Conservation (phyloP, 2,797 vertebrate species). For the Tapera naevia region DNA sequence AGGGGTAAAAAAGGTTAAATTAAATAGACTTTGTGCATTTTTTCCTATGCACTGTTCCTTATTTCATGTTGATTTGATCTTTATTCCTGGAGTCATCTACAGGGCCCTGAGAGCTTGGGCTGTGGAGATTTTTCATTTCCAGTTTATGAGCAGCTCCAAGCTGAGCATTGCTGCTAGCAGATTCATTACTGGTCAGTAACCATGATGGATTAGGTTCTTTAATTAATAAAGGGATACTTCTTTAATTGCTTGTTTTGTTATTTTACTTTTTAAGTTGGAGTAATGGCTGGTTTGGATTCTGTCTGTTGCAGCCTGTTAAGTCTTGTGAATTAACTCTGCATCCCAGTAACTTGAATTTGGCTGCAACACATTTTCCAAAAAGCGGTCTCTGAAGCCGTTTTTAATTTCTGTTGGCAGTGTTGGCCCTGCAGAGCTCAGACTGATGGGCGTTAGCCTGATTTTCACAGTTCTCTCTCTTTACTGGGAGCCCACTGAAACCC, state of each 20-base stretch:
- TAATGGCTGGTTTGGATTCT: neutral
- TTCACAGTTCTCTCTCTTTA: neutral
- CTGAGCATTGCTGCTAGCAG: neutral
- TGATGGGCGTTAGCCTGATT: neutral
- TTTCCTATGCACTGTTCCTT: neutral
- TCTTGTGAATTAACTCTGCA: neutral
- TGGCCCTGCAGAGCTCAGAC: neutral
- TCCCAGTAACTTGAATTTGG: neutral
- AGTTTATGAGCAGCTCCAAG: neutral
- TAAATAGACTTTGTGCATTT: neutral
- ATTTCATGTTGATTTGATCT: neutral
- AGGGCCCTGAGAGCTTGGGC: neutral
- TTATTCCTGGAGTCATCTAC: neutral
- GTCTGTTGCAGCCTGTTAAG: neutral
- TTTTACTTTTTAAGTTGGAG: neutral
- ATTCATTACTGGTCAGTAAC: neutral
- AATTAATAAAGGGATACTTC: neutral
- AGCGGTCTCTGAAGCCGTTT: neutral
- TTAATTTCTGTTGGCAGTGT: neutral
- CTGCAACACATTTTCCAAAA: neutral
- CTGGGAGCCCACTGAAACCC: neutral
- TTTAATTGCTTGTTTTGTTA: neutral
- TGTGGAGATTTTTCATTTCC: neutral
- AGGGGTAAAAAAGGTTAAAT: neutral
- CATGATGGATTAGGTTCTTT: neutral